Conservation (phyloP, 1,140 invertebrate species). For the Drosophila hydei region DNA sequence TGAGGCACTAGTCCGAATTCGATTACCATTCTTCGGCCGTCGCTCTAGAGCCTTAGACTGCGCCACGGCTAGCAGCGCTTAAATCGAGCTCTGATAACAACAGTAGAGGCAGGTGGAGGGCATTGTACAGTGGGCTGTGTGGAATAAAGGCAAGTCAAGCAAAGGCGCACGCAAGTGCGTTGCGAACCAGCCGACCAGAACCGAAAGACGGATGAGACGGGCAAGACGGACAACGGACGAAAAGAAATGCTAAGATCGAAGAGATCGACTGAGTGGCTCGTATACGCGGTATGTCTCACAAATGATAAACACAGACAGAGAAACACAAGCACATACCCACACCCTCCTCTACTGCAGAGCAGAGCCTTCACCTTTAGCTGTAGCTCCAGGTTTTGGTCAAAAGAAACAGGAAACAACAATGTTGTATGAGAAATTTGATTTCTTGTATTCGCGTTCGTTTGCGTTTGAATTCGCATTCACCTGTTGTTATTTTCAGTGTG, state of each 20-base stretch:
- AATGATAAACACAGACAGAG: constrained; percentile 38
- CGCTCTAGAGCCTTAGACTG: not conserved
- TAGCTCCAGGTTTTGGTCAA: constrained; percentile 20
- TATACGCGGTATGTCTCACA: constrained; percentile 21
- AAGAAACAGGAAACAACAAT: constrained; percentile 63
- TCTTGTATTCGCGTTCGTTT: constrained; percentile 58
- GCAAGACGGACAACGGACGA: constrained; percentile 12
- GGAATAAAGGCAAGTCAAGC: not conserved
- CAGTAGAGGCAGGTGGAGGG: not conserved
- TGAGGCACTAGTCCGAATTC: no score
- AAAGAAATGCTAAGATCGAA: constrained; percentile 24
- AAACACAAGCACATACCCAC: not conserved
- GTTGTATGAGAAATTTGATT: constrained; percentile 55
- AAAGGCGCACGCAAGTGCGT: not conserved
- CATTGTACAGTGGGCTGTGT: not conserved
- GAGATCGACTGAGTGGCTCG: constrained; percentile 33
- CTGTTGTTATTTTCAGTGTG: constrained; percentile 72
- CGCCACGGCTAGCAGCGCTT: not conserved
- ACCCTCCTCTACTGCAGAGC: constrained; percentile 4
- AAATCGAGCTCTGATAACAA: not conserved
- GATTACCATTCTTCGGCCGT: not conserved
- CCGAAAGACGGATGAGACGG: not conserved
- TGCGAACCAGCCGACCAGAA: not conserved
- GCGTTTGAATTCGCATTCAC: constrained; percentile 65
- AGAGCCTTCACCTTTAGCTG: constrained; percentile 1